A percentile compares a stretch with the other conserved stretches of the same genome.
Conservation (phyloP, 92 coral and sea anemone genomes). For the Blastomussa wellsi region DNA sequence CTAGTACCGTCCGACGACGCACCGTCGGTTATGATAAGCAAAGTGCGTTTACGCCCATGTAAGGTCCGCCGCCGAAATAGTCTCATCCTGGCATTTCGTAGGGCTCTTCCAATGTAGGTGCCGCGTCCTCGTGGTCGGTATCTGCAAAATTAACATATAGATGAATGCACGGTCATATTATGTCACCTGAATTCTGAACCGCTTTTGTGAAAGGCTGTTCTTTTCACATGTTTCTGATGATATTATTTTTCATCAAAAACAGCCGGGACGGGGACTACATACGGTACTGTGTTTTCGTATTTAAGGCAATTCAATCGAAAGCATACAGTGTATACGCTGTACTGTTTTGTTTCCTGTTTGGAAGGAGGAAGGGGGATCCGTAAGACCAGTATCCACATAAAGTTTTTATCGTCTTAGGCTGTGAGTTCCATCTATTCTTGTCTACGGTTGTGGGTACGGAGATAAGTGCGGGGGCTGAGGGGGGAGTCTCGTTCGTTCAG, state of each 20-base stretch:
- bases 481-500: too few relatives aligned
- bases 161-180: neutral
- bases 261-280: too few relatives aligned
- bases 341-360: too few relatives aligned
- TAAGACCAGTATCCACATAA: too few relatives aligned
- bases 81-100: slow-evolving; percentile 39
- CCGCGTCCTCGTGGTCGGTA: slow-evolving; percentile 35
- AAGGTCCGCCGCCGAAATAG: slow-evolving; percentile 52
- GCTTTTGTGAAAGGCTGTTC: neutral
- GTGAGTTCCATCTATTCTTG: too few relatives aligned
- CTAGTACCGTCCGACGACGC: slow-evolving; percentile 61
- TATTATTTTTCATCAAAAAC: too few relatives aligned
- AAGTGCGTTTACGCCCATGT: slow-evolving; percentile 62
- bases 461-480: too few relatives aligned
- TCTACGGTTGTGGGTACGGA: too few relatives aligned
- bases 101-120: slow-evolving; percentile 58
- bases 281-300: neutral
- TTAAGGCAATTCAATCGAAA: neutral
- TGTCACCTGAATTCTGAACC: neutral
- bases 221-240: neutral
- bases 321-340: too few relatives aligned
- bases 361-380: too few relatives aligned
- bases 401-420: too few relatives aligned
- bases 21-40: slow-evolving; percentile 70
- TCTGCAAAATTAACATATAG: neutral